These are phyloP conservation scores for Apocrypta bakeri DNA, from an alignment of 1,140 invertebrate species.

Conservation along the genomic window DNA sequence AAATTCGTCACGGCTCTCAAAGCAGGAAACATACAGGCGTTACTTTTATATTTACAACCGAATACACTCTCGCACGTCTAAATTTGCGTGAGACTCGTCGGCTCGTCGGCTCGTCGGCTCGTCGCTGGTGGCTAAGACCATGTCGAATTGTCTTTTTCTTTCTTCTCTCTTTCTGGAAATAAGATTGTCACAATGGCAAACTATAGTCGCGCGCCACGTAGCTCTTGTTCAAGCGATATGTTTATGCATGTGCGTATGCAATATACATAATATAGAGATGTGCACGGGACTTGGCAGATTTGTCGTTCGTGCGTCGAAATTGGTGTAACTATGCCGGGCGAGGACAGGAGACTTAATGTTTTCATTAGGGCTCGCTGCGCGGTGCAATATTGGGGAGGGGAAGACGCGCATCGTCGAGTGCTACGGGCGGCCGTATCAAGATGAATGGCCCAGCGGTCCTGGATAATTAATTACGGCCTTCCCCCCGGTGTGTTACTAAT, in stretches of 20 bases:
- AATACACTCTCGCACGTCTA: background rate
- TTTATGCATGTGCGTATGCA: too few relatives aligned
- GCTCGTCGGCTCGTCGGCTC: too few relatives aligned
- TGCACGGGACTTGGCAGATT: too few relatives aligned
- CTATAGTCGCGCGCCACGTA: too few relatives aligned
- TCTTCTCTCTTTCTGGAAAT: too few relatives aligned
- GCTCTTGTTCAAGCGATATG: conserved; percentile 41
- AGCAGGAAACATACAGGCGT: background rate
- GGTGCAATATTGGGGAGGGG: conserved; percentile 54
- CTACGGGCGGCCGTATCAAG: conserved; percentile 58
- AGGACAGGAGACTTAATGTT: conserved; percentile 58
- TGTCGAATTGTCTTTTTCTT: conserved; percentile 56
- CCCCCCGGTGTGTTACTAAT: conserved; percentile 61
- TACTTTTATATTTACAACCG: too few relatives aligned
- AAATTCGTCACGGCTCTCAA: conserved; percentile 54
- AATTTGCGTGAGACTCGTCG: conserved; percentile 20
- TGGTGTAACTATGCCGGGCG: conserved; percentile 33
- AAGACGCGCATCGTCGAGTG: conserved; percentile 49
- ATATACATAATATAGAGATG: too few relatives aligned
- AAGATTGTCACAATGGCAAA: too few relatives aligned
- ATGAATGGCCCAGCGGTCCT: conserved; percentile 56
- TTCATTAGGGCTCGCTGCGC: conserved; percentile 56
- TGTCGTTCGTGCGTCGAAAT: conserved; percentile 19
- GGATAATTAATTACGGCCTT: conserved; percentile 64
- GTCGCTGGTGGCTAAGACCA: background rate